Conservation (phyloP, 2,888 invertebrate species). For the Laspeyria flexula region DNA sequence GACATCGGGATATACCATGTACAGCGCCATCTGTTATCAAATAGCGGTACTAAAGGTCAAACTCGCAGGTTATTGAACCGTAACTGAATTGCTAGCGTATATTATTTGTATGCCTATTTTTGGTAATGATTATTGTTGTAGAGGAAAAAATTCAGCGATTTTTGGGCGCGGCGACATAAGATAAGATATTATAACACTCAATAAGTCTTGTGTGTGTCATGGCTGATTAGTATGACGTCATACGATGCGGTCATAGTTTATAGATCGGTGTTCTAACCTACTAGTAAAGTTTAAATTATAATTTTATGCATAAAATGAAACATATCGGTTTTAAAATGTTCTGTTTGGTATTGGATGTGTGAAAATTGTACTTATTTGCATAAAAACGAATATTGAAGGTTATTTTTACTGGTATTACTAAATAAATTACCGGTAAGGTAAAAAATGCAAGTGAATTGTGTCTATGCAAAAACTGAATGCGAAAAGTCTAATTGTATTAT, state of each 20-base stretch:
- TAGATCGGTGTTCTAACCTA: background rate
- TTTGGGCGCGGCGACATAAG: background rate
- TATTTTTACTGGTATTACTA: too few relatives aligned
- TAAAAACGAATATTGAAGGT: too few relatives aligned
- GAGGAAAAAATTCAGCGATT: conserved; percentile 11
- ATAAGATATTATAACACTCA: background rate
- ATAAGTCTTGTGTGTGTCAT: background rate
- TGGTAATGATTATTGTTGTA: conserved; percentile 41
- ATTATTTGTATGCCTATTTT: conserved; percentile 49
- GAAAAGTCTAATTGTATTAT: too few relatives aligned
- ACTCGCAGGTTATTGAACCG: conserved; percentile 49
- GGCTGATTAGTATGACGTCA: background rate
- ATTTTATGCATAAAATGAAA: too few relatives aligned
- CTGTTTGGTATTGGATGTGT: too few relatives aligned
- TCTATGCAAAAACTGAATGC: too few relatives aligned
- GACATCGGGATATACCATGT: conserved; percentile 51
- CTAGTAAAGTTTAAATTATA: background rate
- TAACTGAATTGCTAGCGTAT: conserved; percentile 43
- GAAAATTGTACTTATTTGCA: too few relatives aligned
- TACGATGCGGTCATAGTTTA: background rate
- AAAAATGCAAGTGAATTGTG: too few relatives aligned
- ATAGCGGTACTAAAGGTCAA: conserved; percentile 56
- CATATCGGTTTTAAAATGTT: too few relatives aligned
- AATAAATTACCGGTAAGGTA: too few relatives aligned
- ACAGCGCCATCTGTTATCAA: conserved; percentile 58